These are phyloP conservation scores for Melopsittacus undulatus DNA, from an alignment of 2,797 vertebrate genomes.

Conservation along the genomic window DNA sequence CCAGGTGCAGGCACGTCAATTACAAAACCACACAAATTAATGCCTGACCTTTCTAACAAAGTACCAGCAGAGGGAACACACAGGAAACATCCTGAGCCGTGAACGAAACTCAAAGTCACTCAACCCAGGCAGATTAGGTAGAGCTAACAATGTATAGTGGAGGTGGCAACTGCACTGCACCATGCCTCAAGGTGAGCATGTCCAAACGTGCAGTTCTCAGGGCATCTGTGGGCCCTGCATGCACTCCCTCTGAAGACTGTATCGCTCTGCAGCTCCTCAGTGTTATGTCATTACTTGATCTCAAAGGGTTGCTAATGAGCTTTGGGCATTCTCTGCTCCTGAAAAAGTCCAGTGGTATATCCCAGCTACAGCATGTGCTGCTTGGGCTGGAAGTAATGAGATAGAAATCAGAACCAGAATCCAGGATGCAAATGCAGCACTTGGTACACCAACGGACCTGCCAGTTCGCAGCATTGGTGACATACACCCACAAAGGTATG, in stretches of 20 bases:
- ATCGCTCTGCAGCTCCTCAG: background rate
- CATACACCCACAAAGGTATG: background rate
- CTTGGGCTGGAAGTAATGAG: background rate
- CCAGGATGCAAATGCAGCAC: background rate
- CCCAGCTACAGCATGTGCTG: background rate
- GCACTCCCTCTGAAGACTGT: background rate
- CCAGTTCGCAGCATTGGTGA: background rate
- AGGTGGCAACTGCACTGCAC: background rate
- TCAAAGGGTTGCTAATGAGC: background rate
- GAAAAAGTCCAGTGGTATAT: background rate
- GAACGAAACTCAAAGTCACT: slow-evolving; percentile 16
- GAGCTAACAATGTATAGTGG: background rate
- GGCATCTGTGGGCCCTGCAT: background rate
- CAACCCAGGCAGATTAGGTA: background rate
- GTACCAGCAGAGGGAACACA: slow-evolving; percentile 38
- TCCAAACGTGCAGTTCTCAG: background rate
- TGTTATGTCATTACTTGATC: background rate
- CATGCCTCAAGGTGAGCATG: background rate
- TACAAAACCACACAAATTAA: slow-evolving; percentile 52
- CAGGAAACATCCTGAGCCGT: slow-evolving; percentile 31
- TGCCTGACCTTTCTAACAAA: slow-evolving; percentile 44
- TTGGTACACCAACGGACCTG: background rate
- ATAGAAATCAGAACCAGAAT: background rate
- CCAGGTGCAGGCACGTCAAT: slow-evolving; percentile 35
- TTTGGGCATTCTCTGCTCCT: background rate